A percentile compares a stretch with the other conserved stretches of the same genome.
Conservation (phyloP, 2,888 invertebrate species). For the Ctena decussata region DNA sequence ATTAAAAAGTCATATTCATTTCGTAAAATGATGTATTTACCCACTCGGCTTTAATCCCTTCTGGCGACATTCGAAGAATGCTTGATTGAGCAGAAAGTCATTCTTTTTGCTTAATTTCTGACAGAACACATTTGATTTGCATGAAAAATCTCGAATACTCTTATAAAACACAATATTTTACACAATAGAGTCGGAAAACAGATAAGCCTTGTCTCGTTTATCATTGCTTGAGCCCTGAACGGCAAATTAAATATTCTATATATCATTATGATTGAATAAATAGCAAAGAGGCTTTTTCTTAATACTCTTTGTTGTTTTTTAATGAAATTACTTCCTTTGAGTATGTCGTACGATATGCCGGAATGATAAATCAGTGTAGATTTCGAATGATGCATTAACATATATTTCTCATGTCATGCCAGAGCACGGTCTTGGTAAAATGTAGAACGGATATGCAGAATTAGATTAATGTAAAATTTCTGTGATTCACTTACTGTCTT, state of each 20-base stretch:
- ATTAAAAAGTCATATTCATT: slow-evolving; percentile 17
- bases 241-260: slow-evolving; percentile 4
- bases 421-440: too few species aligned
- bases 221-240: neutral
- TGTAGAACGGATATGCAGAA: too few species aligned
- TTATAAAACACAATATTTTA: neutral
- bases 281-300: neutral
- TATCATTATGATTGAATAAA: slow-evolving; percentile 6
- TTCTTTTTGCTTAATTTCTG: slow-evolving; percentile 12
- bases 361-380: neutral
- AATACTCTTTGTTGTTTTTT: slow-evolving; percentile 7
- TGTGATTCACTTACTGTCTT: too few species aligned
- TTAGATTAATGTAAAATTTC: neutral
- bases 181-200: neutral
- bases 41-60: slow-evolving; percentile 2
- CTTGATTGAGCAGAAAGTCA: slow-evolving; percentile 17
- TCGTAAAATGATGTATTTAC: slow-evolving; percentile 1
- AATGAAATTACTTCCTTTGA: slow-evolving; percentile 11
- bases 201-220: neutral
- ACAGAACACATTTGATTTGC: slow-evolving; percentile 55
- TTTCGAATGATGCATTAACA: neutral
- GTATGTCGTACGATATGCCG: neutral
- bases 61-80: slow-evolving; percentile 4
- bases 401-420: neutral
- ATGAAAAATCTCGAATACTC: slow-evolving; percentile 38